Evolutionary conservation across 2,888 invertebrate species (phyloP).

Genomic region (Machimus atricapillus): DNA sequence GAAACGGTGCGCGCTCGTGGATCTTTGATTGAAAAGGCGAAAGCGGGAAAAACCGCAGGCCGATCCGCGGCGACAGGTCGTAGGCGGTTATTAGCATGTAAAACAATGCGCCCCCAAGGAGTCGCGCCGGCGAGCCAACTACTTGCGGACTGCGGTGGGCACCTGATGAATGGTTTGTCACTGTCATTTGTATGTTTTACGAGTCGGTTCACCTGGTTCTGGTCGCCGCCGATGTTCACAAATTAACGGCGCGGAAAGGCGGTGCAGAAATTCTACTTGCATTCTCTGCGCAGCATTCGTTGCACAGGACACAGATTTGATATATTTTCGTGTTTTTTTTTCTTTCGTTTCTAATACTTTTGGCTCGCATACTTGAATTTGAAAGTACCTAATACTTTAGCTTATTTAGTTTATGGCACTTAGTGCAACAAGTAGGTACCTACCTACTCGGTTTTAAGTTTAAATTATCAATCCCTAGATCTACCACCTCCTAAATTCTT

Average conservation of each 20-base stretch:
- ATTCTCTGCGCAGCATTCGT: not conserved
- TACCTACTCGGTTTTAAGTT: too few species aligned
- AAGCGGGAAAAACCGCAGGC: not conserved
- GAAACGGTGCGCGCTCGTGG: not conserved
- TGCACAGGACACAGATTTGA: not conserved
- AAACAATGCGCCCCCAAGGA: not conserved
- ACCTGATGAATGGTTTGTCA: slow-evolving; percentile 5
- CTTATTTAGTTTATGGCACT: not conserved
- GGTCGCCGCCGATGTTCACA: not conserved
- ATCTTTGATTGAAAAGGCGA: not conserved
- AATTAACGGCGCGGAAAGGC: not conserved
- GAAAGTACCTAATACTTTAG: not conserved
- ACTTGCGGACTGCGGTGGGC: not conserved
- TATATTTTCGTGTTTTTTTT: not conserved
- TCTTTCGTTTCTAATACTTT: not conserved
- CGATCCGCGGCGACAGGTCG: not conserved
- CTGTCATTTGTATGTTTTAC: not conserved
- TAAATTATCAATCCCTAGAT: too few species aligned
- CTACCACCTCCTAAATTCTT: too few species aligned
- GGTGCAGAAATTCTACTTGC: not conserved
- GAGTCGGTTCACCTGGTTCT: not conserved
- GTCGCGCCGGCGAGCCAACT: not conserved
- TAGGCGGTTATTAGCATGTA: slow-evolving; percentile 5
- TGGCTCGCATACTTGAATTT: not conserved
- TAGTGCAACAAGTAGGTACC: not conserved